Evolutionary conservation across 2,113 vertebrate species (phyloP).

Genomic region (Myotis yumanensis): DNA sequence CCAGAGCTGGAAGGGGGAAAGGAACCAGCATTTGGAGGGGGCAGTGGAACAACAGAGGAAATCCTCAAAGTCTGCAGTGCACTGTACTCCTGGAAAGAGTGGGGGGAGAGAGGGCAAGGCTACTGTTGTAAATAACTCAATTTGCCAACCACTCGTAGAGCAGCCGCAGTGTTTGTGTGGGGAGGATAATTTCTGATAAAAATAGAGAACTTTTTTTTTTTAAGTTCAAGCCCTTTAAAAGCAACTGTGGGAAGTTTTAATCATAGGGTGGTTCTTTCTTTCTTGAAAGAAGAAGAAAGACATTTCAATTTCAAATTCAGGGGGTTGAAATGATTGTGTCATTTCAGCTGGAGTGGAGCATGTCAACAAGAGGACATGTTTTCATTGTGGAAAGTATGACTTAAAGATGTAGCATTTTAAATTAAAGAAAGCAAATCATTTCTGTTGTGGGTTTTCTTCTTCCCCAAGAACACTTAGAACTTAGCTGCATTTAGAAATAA

Average conservation of each 20-base stretch:
- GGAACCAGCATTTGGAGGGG: background rate
- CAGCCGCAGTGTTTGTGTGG: background rate
- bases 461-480: background rate
- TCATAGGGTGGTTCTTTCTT: slow-evolving; percentile 61
- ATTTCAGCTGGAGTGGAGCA: background rate
- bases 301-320: slow-evolving; percentile 57
- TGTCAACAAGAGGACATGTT: background rate
- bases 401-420: background rate
- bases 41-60: background rate
- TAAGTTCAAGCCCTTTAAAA: slow-evolving; percentile 53
- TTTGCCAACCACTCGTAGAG: background rate
- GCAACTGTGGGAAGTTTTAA: slow-evolving; percentile 63
- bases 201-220: slow-evolving; percentile 16
- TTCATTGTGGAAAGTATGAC: slow-evolving; percentile 45
- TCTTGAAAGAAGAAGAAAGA: slow-evolving; percentile 61
- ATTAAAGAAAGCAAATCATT: slow-evolving; percentile 9
- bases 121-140: background rate
- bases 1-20: background rate
- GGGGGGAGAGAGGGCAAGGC: no score
- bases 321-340: slow-evolving; percentile 41
- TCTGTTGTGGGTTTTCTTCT: slow-evolving; percentile 26
- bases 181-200: slow-evolving; percentile 53
- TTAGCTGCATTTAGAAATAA: slow-evolving; percentile 53
- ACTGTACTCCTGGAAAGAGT: background rate
- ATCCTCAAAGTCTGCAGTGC: background rate